These are phyloP conservation scores for Cephus pygmeus DNA, from an alignment of 2,888 invertebrate species.

Conservation along the genomic window DNA sequence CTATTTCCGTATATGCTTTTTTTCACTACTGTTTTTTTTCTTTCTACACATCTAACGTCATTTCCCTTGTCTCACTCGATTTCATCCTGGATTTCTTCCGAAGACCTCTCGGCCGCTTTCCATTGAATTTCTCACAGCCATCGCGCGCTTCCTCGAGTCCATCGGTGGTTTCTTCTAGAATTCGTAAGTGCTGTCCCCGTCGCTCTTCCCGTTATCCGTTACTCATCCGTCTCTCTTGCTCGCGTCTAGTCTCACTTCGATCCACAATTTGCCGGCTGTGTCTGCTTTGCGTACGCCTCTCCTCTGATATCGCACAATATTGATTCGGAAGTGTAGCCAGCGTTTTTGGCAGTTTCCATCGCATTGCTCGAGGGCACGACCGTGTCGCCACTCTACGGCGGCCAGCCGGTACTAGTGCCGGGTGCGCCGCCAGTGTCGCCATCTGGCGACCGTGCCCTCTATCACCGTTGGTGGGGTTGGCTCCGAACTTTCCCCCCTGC, in stretches of 20 bases:
- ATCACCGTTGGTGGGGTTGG: slow-evolving; percentile 16
- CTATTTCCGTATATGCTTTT: not conserved
- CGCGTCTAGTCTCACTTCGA: not conserved
- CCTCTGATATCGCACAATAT: not conserved
- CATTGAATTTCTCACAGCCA: not conserved
- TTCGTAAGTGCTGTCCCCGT: not conserved
- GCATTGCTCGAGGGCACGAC: not conserved
- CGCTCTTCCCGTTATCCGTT: not conserved
- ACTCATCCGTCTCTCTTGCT: not conserved
- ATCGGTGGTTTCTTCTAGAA: not conserved
- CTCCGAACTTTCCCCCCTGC: not conserved
- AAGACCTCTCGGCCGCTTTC: not conserved
- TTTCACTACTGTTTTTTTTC: not conserved
- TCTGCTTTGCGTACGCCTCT: not conserved
- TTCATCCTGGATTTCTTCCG: not conserved
- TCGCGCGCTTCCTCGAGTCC: not conserved
- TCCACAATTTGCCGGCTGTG: not conserved
- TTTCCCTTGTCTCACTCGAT: not conserved
- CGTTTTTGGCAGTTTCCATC: slow-evolving; percentile 24
- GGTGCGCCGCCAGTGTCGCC: slow-evolving; percentile 33
- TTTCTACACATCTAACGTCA: not conserved
- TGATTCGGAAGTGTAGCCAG: slow-evolving; percentile 9
- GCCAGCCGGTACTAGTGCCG: not conserved
- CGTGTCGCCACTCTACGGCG: not conserved
- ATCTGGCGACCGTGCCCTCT: slow-evolving; percentile 43